Evolutionary conservation across 2,797 vertebrate species (phyloP), one percentile per base, ranked within the genome.

Genomic region (Ataeniobius toweri): DNA sequence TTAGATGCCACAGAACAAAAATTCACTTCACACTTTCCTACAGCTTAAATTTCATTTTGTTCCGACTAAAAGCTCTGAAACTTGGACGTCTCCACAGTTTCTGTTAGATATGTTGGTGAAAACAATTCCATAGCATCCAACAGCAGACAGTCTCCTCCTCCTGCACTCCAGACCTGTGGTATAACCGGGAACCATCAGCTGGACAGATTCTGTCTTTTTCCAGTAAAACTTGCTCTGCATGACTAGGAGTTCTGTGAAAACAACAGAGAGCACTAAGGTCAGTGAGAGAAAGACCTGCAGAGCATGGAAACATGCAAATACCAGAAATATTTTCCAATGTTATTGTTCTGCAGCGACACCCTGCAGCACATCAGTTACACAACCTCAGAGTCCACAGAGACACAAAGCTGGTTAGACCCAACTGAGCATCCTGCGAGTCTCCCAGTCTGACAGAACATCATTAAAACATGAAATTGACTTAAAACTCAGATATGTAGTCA

Each of bases 311-410:
- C 55, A 20, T 61, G 46, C 50, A 70, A 74, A 70, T 65, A 56
- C 71, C 80, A n/a, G 55, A 24, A 51, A 78, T 82, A 36, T 18
- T 82, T 78, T 71, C 75, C 68, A 44, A 26, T 70, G 63, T 26
- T 80, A 41, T 51, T 50, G 41, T 59, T 31, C 53, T 20, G 50
- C 44, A 24, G 14, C n/a, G 6, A 22, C 71, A 36, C 59, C 59
- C 74, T 68, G 79, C 69, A 68, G 74, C 14, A 46, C 70, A 12
- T 26, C 74, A 41, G 41, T 70, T 58, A 36, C 63, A 41, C 50
- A 26, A 28, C 13, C 31, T 41, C 20, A 20, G 55, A 12, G 44
- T 61, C 44, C 39, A 53, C 48, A 55, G 28, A 55, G 67, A 41
- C 65, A 46, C 68, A 13, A 28, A 0, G 41, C 53, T 18, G 46